Conservation (phyloP, 1,140 invertebrate genomes). For the Triops longicaudatus region DNA sequence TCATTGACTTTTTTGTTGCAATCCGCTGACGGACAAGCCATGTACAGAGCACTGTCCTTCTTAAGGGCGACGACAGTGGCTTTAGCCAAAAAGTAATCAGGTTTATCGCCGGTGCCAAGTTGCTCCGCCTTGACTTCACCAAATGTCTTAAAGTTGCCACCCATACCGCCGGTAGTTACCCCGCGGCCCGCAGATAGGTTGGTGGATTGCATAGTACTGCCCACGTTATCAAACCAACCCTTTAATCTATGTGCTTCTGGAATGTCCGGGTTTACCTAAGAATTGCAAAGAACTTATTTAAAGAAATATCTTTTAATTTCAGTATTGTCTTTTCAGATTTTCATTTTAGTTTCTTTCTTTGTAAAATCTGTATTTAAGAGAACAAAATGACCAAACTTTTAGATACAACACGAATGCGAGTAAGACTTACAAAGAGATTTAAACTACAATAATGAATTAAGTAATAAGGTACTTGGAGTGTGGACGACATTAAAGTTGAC, state of each 20-base stretch:
- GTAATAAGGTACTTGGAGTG: constrained; percentile 30
- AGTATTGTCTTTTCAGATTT: too few relatives aligned
- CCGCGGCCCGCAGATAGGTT: constrained; percentile 50
- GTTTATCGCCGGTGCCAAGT: constrained; percentile 56
- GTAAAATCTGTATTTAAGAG: too few relatives aligned
- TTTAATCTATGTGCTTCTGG: constrained; percentile 72
- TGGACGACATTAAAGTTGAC: constrained; percentile 45
- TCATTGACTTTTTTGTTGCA: constrained; percentile 81
- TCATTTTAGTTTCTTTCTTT: too few relatives aligned
- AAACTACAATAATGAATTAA: constrained; percentile 4
- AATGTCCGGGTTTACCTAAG: constrained; percentile 77
- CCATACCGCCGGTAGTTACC: constrained; percentile 33
- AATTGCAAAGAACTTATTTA: too few relatives aligned
- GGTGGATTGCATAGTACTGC: constrained; percentile 48
- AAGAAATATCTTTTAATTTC: too few relatives aligned
- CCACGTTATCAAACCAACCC: constrained; percentile 81
- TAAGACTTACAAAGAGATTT: too few relatives aligned
- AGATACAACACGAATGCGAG: too few relatives aligned
- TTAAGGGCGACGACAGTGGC: constrained; percentile 59
- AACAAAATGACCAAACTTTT: too few relatives aligned
- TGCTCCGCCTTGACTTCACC: constrained; percentile 57
- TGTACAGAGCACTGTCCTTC: constrained; percentile 75
- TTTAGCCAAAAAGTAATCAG: constrained; percentile 67
- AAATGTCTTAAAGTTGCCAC: constrained; percentile 48
- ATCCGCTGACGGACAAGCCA: constrained; percentile 70